Conservation (phyloP, 2,888 invertebrate species). For the Aromia moschata region DNA sequence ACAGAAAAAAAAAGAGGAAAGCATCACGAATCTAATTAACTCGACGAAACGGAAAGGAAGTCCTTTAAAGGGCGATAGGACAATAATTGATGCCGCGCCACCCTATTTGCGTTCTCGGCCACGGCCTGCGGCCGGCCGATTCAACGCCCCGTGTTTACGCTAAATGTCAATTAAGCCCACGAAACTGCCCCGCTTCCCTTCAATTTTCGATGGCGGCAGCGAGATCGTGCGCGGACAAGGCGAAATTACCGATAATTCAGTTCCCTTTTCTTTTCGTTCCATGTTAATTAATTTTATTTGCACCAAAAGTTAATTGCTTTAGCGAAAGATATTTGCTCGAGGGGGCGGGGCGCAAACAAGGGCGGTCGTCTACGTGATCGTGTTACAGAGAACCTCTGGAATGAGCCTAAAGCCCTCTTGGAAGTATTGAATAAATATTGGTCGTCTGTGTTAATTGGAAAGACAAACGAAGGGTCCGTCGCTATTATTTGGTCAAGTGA, state of each 20-base stretch:
- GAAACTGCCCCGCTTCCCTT: constrained; percentile 6
- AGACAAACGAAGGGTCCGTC: too few relatives aligned
- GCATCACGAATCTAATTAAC: too few relatives aligned
- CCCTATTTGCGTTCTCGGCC: neutral
- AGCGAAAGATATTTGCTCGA: neutral
- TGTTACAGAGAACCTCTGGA: neutral
- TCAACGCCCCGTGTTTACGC: constrained; percentile 26
- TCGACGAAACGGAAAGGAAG: too few relatives aligned
- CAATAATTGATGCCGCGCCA: neutral
- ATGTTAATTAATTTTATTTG: constrained; percentile 11
- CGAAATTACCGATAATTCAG: neutral
- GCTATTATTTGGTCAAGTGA: too few relatives aligned
- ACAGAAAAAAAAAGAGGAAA: too few relatives aligned
- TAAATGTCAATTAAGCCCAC: constrained; percentile 26
- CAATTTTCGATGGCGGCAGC: constrained; percentile 4
- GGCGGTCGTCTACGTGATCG: neutral
- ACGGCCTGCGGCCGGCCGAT: constrained; percentile 22
- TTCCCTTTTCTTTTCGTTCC: neutral
- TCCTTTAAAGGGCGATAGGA: neutral
- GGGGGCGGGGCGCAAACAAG: neutral
- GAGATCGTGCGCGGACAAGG: neutral
- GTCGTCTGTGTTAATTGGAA: too few relatives aligned
- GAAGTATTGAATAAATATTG: neutral
- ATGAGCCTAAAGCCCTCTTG: too few relatives aligned
- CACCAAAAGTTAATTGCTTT: constrained; percentile 4